These are phyloP conservation scores for Dasypus novemcinctus DNA, from an alignment of 2,113 vertebrate genomes.

Conservation along the genomic window DNA sequence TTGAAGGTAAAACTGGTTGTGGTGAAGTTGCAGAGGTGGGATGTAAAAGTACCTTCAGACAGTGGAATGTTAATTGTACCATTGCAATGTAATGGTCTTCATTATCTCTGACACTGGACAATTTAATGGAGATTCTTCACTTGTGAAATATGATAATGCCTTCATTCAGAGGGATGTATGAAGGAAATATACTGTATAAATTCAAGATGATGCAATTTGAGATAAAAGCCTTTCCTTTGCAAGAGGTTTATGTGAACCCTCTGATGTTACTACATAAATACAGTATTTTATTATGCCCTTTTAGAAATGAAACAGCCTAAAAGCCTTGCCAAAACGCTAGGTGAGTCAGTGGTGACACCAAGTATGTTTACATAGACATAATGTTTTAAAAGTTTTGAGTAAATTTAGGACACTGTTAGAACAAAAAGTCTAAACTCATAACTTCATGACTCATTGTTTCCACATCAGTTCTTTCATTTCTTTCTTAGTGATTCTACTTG, in stretches of 20 bases:
- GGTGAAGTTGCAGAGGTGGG: background rate
- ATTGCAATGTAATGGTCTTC: background rate
- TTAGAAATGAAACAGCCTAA: background rate
- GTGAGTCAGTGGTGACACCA: background rate
- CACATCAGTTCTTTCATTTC: background rate
- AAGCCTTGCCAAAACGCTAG: background rate
- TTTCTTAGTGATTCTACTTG: background rate
- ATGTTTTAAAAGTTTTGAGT: background rate
- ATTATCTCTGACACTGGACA: background rate
- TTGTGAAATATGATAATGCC: background rate
- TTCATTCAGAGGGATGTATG: background rate
- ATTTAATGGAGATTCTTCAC: background rate
- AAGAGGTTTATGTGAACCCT: background rate
- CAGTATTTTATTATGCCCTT: background rate
- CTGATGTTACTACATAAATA: background rate
- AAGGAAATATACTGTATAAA: background rate
- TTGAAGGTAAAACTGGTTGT: background rate
- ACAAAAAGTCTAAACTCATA: background rate
- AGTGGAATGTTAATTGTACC: background rate
- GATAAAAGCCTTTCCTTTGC: background rate
- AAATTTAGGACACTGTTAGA: background rate
- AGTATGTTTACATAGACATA: background rate
- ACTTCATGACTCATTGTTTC: background rate
- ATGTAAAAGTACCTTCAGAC: background rate
- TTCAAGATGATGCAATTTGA: background rate